These are phyloP conservation scores for Papilio glaucus DNA, from an alignment of 1,140 invertebrate species.

Conservation along the genomic window DNA sequence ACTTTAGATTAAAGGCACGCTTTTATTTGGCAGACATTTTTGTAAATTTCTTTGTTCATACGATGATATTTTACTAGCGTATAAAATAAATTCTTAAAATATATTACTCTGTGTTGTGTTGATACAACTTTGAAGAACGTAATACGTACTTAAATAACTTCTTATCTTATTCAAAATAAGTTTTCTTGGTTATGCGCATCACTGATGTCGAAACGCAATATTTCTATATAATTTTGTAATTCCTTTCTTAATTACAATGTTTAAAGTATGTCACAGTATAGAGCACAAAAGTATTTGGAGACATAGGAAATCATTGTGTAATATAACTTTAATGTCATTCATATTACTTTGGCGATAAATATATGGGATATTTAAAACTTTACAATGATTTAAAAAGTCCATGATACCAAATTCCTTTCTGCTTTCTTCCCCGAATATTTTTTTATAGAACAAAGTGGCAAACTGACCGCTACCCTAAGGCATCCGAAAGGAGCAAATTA, in stretches of 20 bases:
- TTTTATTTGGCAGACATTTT: neutral
- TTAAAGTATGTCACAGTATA: neutral
- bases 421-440: too few species aligned
- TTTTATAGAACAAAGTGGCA: too few species aligned
- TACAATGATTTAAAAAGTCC: too few species aligned
- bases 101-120: constrained; percentile 1
- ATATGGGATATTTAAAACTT: too few species aligned
- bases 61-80: neutral
- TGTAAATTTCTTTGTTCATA: neutral
- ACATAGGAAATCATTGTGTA: too few species aligned
- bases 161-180: neutral
- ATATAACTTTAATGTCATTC: too few species aligned
- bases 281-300: too few species aligned
- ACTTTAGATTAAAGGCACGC: too few species aligned
- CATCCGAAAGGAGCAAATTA: too few species aligned
- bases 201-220: neutral
- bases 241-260: neutral
- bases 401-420: too few species aligned
- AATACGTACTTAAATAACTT: neutral
- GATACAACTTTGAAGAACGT: neutral
- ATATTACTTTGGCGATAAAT: too few species aligned
- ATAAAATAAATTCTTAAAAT: neutral
- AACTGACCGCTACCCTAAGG: too few species aligned
- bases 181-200: neutral
- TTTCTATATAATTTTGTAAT: neutral